Base-by-base conservation (phyloP, 2,113 vertebrate genomes). In the Sisor rabdophorus region DNA sequence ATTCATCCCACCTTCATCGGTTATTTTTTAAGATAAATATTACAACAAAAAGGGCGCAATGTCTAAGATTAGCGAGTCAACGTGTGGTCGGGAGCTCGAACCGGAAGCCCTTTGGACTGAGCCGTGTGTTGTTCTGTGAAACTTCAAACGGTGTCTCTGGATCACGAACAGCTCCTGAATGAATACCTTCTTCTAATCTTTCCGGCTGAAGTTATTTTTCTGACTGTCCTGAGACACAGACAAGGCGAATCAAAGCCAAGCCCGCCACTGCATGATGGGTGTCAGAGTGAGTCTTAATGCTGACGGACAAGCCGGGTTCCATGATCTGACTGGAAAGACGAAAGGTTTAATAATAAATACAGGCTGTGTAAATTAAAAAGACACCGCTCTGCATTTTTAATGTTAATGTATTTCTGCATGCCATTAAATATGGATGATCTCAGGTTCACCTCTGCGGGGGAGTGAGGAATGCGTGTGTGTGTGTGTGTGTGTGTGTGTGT, bases 341-440 rank as follows among this genome's bases (percentile, higher is more conserved):
- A 87, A 36, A 80, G 87, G 87, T 90, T 92, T 90, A 89, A 92
- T 92, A 91, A 91, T 91, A 88, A 90, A 92, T 92, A 90, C 87
- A 88, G 82, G 55, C 76, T 86, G 88, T 91, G 85, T 89, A 89
- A 90, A 91, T 91, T 89, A 90, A 89, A 89, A 91, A 89, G 89
- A 92, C 87, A 86, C 86, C 64, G 72, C 82, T 86, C 87, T 91
- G 71, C 89, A 91, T 92, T 89, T 92, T 92, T 92, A 87, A 92
- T 91, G 91, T 86, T 91, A 91, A 90, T 91, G 87, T 90, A 86
- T 88, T 88, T 91, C 90, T 90, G 88, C 87, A 88, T 88, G 87
- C 68, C 85, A 88, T 93, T 89, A 90, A 93, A 92, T 88, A 93
- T 93, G 78, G 80, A 93, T 91, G 88, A 90, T 82, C 73, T 55